A percentile compares a stretch with the other conserved stretches of the same genome.
These are phyloP conservation scores for Paramormyrops kingsleyae DNA, from an alignment of 2,113 vertebrate genomes.

Conservation along the genomic window DNA sequence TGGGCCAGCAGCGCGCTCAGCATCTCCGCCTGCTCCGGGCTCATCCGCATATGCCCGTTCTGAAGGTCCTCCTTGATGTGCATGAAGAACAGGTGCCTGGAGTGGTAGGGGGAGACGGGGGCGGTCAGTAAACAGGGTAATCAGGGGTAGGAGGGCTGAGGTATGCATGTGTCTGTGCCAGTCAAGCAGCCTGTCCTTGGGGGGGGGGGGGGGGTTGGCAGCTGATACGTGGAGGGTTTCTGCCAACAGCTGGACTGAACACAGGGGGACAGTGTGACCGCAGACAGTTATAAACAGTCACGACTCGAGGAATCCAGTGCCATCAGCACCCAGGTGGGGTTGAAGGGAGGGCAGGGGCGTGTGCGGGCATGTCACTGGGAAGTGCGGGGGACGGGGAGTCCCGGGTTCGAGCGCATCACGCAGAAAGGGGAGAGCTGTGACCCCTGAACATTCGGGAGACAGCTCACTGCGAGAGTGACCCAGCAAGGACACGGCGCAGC, in stretches of 20 bases:
- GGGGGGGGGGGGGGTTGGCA: neutral
- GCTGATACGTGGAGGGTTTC: neutral
- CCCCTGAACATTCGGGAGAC: neutral
- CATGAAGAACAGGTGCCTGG: conserved; percentile 87
- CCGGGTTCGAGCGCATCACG: neutral
- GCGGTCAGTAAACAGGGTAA: neutral
- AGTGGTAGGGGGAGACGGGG: conserved; percentile 20
- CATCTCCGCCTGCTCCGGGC: conserved; percentile 80
- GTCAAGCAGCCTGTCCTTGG: neutral
- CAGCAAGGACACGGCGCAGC: neutral
- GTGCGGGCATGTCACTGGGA: neutral
- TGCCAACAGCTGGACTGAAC: neutral
- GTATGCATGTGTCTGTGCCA: neutral
- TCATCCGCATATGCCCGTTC: conserved; percentile 81
- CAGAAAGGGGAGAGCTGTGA: neutral
- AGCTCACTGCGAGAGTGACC: neutral
- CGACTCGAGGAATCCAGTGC: neutral
- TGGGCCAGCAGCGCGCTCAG: conserved; percentile 88
- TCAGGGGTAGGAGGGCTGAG: neutral
- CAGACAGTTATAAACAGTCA: neutral
- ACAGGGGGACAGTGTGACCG: neutral
- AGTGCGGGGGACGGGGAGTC: neutral
- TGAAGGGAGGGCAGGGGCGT: neutral
- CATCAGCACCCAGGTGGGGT: neutral
- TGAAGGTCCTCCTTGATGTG: conserved; percentile 94